phyloP scores from a whole-genome alignment of 2,888 invertebrate species.

The Drosophila merina region DNA sequence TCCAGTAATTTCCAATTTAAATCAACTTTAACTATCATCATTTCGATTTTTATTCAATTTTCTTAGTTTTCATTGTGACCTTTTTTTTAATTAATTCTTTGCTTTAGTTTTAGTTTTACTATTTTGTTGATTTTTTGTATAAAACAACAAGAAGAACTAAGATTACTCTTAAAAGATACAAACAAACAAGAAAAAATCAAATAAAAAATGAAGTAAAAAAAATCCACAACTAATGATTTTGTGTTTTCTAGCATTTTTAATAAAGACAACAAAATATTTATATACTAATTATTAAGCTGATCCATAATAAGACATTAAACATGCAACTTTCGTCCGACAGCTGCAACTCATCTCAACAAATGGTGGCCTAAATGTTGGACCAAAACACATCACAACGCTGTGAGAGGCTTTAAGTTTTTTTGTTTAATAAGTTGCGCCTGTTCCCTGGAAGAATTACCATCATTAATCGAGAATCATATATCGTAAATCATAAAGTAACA shows the following conservation, averaged over 20 bases:
- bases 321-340: constrained; percentile 12
- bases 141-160: constrained; percentile 62
- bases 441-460: neutral
- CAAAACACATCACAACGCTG: constrained; percentile 11
- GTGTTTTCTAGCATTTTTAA: constrained; percentile 49
- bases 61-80: constrained; percentile 25
- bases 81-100: constrained; percentile 63
- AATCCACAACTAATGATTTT: constrained; percentile 36
- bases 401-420: constrained; percentile 15
- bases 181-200: constrained; percentile 50
- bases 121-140: constrained; percentile 66
- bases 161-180: constrained; percentile 46
- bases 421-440: constrained; percentile 16
- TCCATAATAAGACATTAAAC: constrained; percentile 33
- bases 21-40: constrained; percentile 16
- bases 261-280: constrained; percentile 25
- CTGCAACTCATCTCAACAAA: constrained; percentile 10
- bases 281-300: constrained; percentile 39
- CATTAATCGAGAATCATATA: constrained; percentile 26
- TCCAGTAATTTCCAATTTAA: constrained; percentile 48
- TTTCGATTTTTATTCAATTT: constrained; percentile 6
- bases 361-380: constrained; percentile 33
- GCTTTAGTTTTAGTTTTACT: constrained; percentile 73
- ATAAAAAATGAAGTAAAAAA: constrained; percentile 46
- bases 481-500: constrained; percentile 16